Percentiles rank a stretch among this genome's conserved stretches.
Conservation (phyloP, 2,888 invertebrate genomes). For the Meganola albula region DNA sequence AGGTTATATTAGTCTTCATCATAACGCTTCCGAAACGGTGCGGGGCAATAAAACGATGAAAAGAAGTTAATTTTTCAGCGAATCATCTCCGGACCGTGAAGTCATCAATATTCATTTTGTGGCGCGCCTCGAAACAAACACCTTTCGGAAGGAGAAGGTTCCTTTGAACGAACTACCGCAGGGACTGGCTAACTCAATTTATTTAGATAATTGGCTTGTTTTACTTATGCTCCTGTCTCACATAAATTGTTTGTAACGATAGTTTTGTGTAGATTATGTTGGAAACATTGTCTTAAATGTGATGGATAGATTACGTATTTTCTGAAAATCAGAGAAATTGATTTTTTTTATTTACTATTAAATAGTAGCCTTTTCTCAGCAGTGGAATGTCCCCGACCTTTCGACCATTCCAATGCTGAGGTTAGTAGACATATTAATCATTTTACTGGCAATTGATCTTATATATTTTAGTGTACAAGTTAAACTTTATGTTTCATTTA, state of each 20-base stretch:
- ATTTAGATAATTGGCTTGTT: conserved; percentile 71
- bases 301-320: no score
- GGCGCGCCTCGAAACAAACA: conserved; percentile 74
- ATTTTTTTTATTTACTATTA: no score
- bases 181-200: conserved; percentile 61
- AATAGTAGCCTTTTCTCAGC: no score
- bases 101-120: conserved; percentile 76
- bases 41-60: conserved; percentile 73
- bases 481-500: no score
- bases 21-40: conserved; percentile 53
- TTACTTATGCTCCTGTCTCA: conserved; percentile 46
- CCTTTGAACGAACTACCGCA: conserved; percentile 59
- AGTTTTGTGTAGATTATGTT: no score
- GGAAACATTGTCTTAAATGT: no score
- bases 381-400: no score
- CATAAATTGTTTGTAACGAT: conserved; percentile 35
- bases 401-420: no score
- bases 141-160: conserved; percentile 60
- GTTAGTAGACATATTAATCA: no score
- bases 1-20: conserved; percentile 75
- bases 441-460: no score
- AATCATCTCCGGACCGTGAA: conserved; percentile 74
- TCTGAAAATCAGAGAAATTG: no score
- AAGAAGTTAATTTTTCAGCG: conserved; percentile 76
- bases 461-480: no score